Conservation (phyloP, 2,797 vertebrate genomes). For the Lacerta agilis region DNA sequence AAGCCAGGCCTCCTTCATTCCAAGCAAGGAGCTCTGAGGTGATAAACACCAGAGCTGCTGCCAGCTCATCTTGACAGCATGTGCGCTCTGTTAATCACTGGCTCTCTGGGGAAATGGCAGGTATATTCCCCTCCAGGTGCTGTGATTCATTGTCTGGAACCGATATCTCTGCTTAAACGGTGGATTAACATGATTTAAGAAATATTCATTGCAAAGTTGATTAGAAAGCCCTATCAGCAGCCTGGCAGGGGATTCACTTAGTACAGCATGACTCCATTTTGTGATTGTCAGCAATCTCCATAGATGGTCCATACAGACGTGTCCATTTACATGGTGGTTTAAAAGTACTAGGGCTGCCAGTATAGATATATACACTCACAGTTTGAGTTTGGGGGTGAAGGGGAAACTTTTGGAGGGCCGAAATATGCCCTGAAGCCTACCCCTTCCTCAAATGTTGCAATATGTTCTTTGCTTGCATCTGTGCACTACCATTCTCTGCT, state of each 20-base stretch:
- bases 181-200: constrained; percentile 71
- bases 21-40: constrained; percentile 56
- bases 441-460: not conserved
- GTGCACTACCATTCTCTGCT: not conserved
- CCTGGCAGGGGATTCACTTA: constrained; percentile 64
- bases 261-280: constrained; percentile 57
- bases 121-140: constrained; percentile 70
- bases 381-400: not conserved
- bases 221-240: constrained; percentile 64
- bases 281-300: constrained; percentile 62
- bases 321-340: constrained; percentile 54
- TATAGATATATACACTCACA: not conserved
- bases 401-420: constrained; percentile 12
- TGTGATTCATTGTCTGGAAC: constrained; percentile 70
- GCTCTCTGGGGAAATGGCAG: constrained; percentile 58
- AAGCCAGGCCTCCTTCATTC: constrained; percentile 53
- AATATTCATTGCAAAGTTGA: constrained; percentile 67
- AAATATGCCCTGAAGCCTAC: not conserved
- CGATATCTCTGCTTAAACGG: constrained; percentile 57
- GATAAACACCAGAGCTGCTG: constrained; percentile 60
- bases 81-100: constrained; percentile 53
- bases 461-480: not conserved
- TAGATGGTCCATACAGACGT: constrained; percentile 50
- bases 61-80: constrained; percentile 61
- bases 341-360: constrained; percentile 22